Base-by-base conservation (phyloP, 2,113 vertebrate species). In the Tyto alba region DNA sequence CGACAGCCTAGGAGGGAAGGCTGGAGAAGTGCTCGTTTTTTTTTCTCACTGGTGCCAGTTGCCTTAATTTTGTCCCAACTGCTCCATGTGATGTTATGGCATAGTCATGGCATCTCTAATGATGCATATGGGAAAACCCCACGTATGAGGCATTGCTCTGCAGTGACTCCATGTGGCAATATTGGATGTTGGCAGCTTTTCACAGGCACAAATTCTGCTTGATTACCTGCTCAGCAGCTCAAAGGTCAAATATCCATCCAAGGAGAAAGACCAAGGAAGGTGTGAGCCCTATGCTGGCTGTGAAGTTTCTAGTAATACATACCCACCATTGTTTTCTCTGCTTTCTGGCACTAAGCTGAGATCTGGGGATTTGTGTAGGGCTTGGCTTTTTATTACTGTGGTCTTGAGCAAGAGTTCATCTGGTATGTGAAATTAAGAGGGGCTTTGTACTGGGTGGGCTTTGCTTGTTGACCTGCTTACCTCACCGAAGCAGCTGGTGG, bases 241-340 rank as follows among this genome's bases (percentile, higher is more conserved):
- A 48, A 9, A 81, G 85, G 59, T 56, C 72, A 78, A 78, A 56
- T 13, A 47, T 2, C 3, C 38, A 16, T 47, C 11, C 0, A 7
- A 71, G 74, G 89, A 72, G 69, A 48, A 89, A 16, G 43, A 23
- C 26, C 7, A 34, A 40, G 32, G 68, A 36, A 48, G 27, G 34
- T 0, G 2, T 14, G 60, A 63, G 48, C 43, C 48, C 43, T 2
- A 0, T 34, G 55, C 41, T 87, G 76, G 22, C 66, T 75, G 4
- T 50, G 69, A 23, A 30, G 10, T 53, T n/a, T n/a, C n/a, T n/a
- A n/a, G n/a, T n/a, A n/a, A n/a, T n/a, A n/a, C 19, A 47, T 36
- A 36, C 10, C 40, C 73, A 45, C 56, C 27, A 38, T 52, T 2
- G 1, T 76, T 79, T 93, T 56, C 66, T 55, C 38, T 81, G 0